Percentiles rank a stretch among this genome's conserved stretches.
Evolutionary conservation across 2,113 vertebrate genomes (phyloP).

Genomic region (Zingel zingel): DNA sequence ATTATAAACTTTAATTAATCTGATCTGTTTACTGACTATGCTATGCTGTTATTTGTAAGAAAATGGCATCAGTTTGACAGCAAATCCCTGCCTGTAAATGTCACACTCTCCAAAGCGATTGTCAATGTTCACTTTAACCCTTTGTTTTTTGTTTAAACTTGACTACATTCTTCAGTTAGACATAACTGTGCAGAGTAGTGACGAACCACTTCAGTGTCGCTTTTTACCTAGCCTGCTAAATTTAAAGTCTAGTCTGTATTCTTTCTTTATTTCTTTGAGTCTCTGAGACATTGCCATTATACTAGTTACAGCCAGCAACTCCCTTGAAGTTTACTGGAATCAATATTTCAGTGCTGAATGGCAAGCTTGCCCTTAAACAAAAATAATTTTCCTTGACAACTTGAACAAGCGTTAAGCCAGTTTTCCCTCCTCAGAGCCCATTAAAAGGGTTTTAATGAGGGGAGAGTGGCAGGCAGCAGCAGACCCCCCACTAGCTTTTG

Average conservation of each 20-base stretch:
- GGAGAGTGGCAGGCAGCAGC: constrained; percentile 62
- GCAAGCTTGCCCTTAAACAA: constrained; percentile 74
- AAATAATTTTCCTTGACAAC: constrained; percentile 78
- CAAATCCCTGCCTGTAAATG: constrained; percentile 34
- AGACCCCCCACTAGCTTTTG: constrained; percentile 60
- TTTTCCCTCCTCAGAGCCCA: constrained; percentile 67
- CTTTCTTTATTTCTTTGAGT: constrained; percentile 16
- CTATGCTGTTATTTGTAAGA: background rate
- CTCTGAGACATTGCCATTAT: constrained; percentile 43
- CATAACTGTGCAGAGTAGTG: background rate
- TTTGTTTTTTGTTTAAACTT: constrained; percentile 21
- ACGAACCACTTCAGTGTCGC: constrained; percentile 11
- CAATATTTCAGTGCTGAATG: constrained; percentile 79
- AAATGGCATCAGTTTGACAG: constrained; percentile 13
- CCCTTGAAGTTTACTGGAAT: constrained; percentile 67
- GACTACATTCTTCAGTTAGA: background rate
- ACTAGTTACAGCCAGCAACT: constrained; percentile 30
- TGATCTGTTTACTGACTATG: constrained; percentile 24
- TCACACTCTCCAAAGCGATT: constrained; percentile 5
- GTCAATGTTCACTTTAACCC: constrained; percentile 6
- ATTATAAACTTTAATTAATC: constrained; percentile 36
- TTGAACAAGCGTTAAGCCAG: constrained; percentile 65
- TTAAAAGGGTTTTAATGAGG: constrained; percentile 83
- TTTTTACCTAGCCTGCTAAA: constrained; percentile 15
- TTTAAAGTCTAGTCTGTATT: constrained; percentile 25